phyloP scores from a whole-genome alignment of 2,797 vertebrate species.

The Acestrorhynchus altus region DNA sequence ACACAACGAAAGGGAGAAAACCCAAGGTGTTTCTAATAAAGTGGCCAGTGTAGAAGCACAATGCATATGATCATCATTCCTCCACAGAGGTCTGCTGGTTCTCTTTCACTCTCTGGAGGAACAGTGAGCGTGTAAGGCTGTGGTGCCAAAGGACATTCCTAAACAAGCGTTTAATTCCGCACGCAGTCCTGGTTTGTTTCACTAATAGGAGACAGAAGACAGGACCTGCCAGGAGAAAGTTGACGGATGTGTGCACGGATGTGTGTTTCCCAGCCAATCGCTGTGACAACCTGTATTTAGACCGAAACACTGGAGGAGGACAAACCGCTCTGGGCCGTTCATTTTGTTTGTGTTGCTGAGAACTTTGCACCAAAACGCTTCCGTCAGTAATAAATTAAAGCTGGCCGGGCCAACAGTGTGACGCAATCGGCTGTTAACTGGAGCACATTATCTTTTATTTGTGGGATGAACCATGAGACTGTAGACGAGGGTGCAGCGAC shows the following conservation, averaged over 20 bases:
- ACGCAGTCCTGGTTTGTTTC: conserved; percentile 2
- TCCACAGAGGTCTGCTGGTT: not conserved
- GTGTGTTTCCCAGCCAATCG: not conserved
- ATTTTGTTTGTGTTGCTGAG: not conserved
- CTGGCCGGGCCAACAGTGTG: not conserved
- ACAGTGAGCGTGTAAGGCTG: not conserved
- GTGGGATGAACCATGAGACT: not conserved
- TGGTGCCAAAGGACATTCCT: conserved; percentile 4
- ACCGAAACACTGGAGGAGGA: not conserved
- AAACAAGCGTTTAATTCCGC: not conserved
- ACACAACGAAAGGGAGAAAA: not conserved
- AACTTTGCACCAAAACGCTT: not conserved
- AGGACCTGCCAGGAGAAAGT: not conserved
- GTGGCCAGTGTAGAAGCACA: not conserved
- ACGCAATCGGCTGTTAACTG: not conserved
- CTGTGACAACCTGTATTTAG: not conserved
- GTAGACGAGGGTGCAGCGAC: not conserved
- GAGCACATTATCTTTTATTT: not conserved
- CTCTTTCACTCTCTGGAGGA: not conserved
- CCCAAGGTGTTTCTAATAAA: not conserved
- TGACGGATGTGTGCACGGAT: not conserved
- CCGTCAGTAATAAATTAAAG: not conserved
- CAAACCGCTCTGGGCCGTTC: not conserved
- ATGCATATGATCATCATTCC: not conserved
- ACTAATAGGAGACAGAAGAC: not conserved